Evolutionary conservation across 2,888 invertebrate species (phyloP).

Genomic region (Craniophora ligustri): DNA sequence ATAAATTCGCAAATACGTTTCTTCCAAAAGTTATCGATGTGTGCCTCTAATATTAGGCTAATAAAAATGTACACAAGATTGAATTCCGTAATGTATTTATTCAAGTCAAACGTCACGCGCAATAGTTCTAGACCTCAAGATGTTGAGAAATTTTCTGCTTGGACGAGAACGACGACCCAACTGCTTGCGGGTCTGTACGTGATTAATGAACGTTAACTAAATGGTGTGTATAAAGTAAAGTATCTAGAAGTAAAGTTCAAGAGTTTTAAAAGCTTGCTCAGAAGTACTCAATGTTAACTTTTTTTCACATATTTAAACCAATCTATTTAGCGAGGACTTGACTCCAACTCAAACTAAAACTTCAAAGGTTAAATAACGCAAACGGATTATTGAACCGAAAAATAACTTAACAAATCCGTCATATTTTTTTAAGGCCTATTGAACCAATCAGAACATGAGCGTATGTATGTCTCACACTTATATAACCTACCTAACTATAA

Average conservation of each 20-base stretch:
- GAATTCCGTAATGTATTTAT: slow-evolving; percentile 39
- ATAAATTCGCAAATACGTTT: too few relatives aligned
- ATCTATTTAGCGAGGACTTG: too few relatives aligned
- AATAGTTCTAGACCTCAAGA: slow-evolving; percentile 35
- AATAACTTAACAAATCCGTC: too few relatives aligned
- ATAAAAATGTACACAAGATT: slow-evolving; percentile 15
- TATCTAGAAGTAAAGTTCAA: neutral
- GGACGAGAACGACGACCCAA: slow-evolving; percentile 17
- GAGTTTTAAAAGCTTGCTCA: neutral
- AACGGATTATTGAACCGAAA: too few relatives aligned
- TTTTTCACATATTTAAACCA: too few relatives aligned
- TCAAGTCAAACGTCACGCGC: slow-evolving; percentile 42
- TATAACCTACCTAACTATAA: too few relatives aligned
- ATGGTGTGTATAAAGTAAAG: neutral
- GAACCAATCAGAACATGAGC: too few relatives aligned
- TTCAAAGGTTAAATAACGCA: too few relatives aligned
- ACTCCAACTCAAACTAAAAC: too few relatives aligned
- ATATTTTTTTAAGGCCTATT: too few relatives aligned
- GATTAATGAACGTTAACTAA: slow-evolving; percentile 31
- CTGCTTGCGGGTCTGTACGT: slow-evolving; percentile 32
- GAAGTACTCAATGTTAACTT: neutral
- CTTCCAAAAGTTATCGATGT: neutral
- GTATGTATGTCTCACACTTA: too few relatives aligned
- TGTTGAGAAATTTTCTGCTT: slow-evolving; percentile 32
- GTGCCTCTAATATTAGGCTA: slow-evolving; percentile 1